A percentile compares a stretch with the other conserved stretches of the same genome.
Evolutionary conservation across 2,888 invertebrate genomes (phyloP).

Genomic region (Pharmacophagus antenor): DNA sequence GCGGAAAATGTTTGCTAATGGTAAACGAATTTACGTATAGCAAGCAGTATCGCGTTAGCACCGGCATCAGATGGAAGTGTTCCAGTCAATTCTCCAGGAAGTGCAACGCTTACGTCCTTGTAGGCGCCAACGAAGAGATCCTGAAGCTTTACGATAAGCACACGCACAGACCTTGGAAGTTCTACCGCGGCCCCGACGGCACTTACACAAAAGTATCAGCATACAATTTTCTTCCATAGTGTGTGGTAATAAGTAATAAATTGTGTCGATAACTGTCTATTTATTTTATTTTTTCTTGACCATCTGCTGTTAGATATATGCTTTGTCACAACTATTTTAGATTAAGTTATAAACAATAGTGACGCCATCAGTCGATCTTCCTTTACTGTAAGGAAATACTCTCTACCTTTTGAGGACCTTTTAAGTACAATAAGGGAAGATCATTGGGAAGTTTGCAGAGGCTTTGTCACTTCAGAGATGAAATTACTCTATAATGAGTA

Average conservation of each 20-base stretch:
- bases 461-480: too few relatives aligned
- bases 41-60: constrained; percentile 37
- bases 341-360: too few relatives aligned
- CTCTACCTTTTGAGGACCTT: too few relatives aligned
- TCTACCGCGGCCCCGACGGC: background rate
- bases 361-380: too few relatives aligned
- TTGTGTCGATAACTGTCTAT: background rate
- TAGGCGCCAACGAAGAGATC: constrained; percentile 34
- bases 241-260: constrained; percentile 1
- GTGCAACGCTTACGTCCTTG: constrained; percentile 35
- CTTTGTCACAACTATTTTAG: too few relatives aligned
- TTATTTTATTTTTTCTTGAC: background rate
- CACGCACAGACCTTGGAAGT: constrained; percentile 16
- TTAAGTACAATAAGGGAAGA: too few relatives aligned
- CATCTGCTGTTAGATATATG: background rate
- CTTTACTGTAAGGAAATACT: too few relatives aligned
- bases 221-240: background rate
- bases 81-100: constrained; percentile 38
- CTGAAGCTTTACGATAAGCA: constrained; percentile 11
- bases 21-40: constrained; percentile 37
- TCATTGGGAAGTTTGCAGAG: too few relatives aligned
- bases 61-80: constrained; percentile 41
- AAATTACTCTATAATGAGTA: too few relatives aligned
- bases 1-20: constrained; percentile 37
- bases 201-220: constrained; percentile 10